Base-by-base conservation (phyloP, 2,888 invertebrate species). In the Pheosia gnoma region DNA sequence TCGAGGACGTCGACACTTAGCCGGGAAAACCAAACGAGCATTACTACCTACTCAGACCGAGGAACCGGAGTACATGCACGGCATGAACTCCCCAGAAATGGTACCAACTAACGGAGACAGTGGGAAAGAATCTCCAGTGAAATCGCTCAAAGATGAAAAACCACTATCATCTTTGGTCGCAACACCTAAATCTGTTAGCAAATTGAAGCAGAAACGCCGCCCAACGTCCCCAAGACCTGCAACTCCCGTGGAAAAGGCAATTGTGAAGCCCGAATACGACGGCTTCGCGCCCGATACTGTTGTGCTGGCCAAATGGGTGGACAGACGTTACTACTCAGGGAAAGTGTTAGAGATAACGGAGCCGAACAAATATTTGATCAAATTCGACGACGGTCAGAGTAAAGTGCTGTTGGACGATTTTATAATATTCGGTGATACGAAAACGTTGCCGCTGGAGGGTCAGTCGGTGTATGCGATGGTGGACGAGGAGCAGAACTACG, bases 271-370 rank as follows among this genome's bases (percentile, higher is more conserved):
- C 0, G 93, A 93, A 66, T 92, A 90, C 55, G 85, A 89, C 5
- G 92, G 91, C 0, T 87, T 79, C 62, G 78, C 89, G 0, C 89
- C 90, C 0, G 93, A 93, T 5, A 94, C 94, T 0, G 88, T 90
- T 0, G 95, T 95, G 0, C 90, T 96, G 70, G 96, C 96, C 0
- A 95, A 95, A 81, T 96, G 96, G 96, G 94, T 95, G 0, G 96
- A 96, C 77, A 95, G 95, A 74, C 94, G 95, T 65, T 96, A 95
- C 71, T 96, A 96, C 72, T 95, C 96, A 0, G 96, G 95, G 0
- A 94, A 87, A 79, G 94, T 96, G 0, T 82, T 91, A 9, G 94
- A 94, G 70, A 94, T 94, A 57, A 93, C 94, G 0, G 94, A 95
- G 58, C 93, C 90, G 0, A 94, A 94, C 39, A 95, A 95, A 75